These are phyloP conservation scores for Taenaris catops DNA, from an alignment of 2,888 invertebrate genomes.

Conservation along the genomic window DNA sequence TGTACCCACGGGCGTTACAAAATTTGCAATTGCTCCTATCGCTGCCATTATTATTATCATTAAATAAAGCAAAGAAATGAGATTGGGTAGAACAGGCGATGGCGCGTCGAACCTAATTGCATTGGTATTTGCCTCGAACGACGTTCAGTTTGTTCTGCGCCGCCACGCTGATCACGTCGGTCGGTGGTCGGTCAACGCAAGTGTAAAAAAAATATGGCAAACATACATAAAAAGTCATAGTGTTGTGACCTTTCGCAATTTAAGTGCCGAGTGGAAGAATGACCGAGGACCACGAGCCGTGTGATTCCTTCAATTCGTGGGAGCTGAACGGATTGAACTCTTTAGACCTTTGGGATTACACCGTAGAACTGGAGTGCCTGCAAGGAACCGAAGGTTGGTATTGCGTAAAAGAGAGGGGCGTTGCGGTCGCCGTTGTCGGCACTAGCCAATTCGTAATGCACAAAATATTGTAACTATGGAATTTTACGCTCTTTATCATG, in stretches of 20 bases:
- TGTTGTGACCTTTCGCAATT: constrained; percentile 44
- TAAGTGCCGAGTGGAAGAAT: constrained; percentile 41
- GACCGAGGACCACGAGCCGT: constrained; percentile 66
- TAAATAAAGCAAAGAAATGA: constrained; percentile 56
- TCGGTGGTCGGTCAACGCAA: constrained; percentile 22
- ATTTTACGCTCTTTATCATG: constrained; percentile 35
- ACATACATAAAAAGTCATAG: constrained; percentile 38
- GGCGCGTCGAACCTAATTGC: constrained; percentile 47
- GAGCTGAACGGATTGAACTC: constrained; percentile 82
- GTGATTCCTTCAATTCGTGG: constrained; percentile 72
- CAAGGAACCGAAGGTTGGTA: constrained; percentile 86
- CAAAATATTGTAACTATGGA: constrained; percentile 43
- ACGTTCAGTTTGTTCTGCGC: constrained; percentile 39
- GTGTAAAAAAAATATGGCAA: constrained; percentile 43
- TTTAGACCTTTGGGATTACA: constrained; percentile 91
- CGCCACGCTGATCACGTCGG: constrained; percentile 50
- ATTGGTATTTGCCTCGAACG: constrained; percentile 28
- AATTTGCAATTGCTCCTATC: constrained; percentile 50
- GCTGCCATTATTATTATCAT: constrained; percentile 26
- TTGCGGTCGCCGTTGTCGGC: constrained; percentile 28
- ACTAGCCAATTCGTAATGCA: constrained; percentile 41
- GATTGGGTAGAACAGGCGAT: constrained; percentile 52
- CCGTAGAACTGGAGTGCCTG: constrained; percentile 89
- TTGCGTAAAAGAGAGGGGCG: constrained; percentile 55
- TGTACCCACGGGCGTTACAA: constrained; percentile 26